Percentiles rank a stretch among this genome's conserved stretches.
phyloP scores from a whole-genome alignment of 1,140 invertebrate genomes.

The Drosophila takahashii region DNA sequence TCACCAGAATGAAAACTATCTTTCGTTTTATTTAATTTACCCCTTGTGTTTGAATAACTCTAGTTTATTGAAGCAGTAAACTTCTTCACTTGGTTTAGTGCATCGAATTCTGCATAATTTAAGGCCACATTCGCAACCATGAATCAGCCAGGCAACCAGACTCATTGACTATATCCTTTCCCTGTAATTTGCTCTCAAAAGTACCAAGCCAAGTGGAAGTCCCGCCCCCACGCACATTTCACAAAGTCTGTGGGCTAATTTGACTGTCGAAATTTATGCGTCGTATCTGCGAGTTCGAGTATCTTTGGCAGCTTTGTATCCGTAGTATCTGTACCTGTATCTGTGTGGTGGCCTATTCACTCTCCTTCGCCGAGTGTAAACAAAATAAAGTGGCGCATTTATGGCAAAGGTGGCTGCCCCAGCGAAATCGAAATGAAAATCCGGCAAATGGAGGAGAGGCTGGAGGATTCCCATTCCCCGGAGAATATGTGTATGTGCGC shows the following conservation, averaged over 20 bases:
- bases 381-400: constrained; percentile 81
- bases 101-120: constrained; percentile 27
- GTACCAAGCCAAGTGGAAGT: constrained; percentile 43
- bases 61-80: constrained; percentile 1
- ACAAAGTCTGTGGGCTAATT: constrained; percentile 68
- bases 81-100: constrained; percentile 5
- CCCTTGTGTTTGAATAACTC: constrained; percentile 1
- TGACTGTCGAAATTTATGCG: constrained; percentile 73
- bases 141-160: constrained; percentile 27
- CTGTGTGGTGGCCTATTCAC: constrained; percentile 20
- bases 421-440: not conserved
- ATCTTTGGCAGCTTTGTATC: constrained; percentile 17
- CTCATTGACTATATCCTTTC: constrained; percentile 37
- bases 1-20: not conserved
- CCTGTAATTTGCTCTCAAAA: constrained; percentile 48
- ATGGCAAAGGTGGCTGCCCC: constrained; percentile 72
- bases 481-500: constrained; percentile 13
- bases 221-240: constrained; percentile 19
- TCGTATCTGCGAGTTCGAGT: constrained; percentile 46
- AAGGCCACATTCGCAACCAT: constrained; percentile 24
- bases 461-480: constrained; percentile 14
- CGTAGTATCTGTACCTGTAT: constrained; percentile 5
- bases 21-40: not conserved
- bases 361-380: constrained; percentile 53
- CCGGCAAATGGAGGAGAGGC: too few relatives aligned